Evolutionary conservation across 2,888 invertebrate species (phyloP).

Genomic region (Drosophila dives): DNA sequence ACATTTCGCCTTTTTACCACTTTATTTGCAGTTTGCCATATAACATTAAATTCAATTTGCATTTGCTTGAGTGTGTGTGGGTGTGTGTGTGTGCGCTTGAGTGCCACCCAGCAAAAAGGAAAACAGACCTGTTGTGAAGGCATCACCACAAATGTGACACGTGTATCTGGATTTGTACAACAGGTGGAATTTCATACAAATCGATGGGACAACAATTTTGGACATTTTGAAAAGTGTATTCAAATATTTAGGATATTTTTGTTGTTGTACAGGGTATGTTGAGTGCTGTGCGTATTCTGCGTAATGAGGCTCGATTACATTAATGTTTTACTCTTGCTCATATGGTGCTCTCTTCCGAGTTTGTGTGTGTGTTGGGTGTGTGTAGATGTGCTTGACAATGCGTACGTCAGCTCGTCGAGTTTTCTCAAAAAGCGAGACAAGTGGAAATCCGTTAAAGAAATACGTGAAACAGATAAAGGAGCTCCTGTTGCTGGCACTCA

Average conservation of each 20-base stretch:
- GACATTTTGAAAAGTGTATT: background rate
- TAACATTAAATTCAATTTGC: slow-evolving; percentile 78
- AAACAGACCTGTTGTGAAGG: slow-evolving; percentile 74
- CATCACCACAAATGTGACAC: slow-evolving; percentile 59
- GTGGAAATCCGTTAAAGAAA: slow-evolving; percentile 79
- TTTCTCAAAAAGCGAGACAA: slow-evolving; percentile 73
- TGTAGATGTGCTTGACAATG: slow-evolving; percentile 50
- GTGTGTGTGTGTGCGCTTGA: slow-evolving; percentile 13
- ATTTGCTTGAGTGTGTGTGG: slow-evolving; percentile 33
- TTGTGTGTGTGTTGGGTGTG: slow-evolving; percentile 18
- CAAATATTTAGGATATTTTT: slow-evolving; percentile 1
- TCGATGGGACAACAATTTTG: background rate
- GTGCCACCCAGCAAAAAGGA: slow-evolving; percentile 63
- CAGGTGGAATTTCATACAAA: slow-evolving; percentile 12
- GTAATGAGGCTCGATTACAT: slow-evolving; percentile 45
- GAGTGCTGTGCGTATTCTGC: slow-evolving; percentile 14
- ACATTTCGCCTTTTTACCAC: slow-evolving; percentile 48
- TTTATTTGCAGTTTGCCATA: slow-evolving; percentile 58
- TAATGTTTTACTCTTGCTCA: slow-evolving; percentile 51
- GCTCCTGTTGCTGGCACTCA: slow-evolving; percentile 44
- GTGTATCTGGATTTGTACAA: slow-evolving; percentile 28
- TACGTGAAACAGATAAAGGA: slow-evolving; percentile 72
- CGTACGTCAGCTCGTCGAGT: slow-evolving; percentile 70
- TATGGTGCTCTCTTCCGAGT: slow-evolving; percentile 8
- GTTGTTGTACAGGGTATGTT: slow-evolving; percentile 26